Base-by-base conservation (phyloP, 2,797 vertebrate species). In the Poeciliopsis turneri region DNA sequence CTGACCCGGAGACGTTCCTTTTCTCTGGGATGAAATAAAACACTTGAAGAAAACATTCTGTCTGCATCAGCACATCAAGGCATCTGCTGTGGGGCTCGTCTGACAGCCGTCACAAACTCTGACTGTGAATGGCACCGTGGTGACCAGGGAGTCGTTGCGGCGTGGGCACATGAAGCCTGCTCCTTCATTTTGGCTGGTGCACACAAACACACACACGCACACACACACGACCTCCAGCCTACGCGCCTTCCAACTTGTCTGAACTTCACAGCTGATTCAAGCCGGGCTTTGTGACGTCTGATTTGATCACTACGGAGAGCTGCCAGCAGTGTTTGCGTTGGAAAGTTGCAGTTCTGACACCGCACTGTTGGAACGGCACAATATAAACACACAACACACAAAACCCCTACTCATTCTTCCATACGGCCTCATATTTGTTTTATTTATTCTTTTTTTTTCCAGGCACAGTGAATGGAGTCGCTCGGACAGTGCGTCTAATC, bases 1-100 rank as follows among this genome's bases (percentile, higher is more conserved):
- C 72, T 75, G 80, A 84, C 70, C 68, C 45, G 33, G 64, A 51
- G 70, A 41, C 25, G 30, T 72, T 66, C 28, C 5, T 33, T 10
- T 23, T 25, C 15, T 23, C 30, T n/a, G 12, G 61, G 66, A 70
- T 70, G 15, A 28, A 43, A 43, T n/a, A 81, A 23, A 89, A 79
- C 79, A 79, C 81, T 90, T 87, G 30, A 80, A 84, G 83, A 86
- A 90, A 88, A 83, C 82, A 85, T 88, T 91, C 84, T 93, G 89
- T 91, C 91, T 88, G 86, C 79, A 91, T 93, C 93, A 93, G 93
- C 93, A 93, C 84, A 92, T 94, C 91, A 88, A 78, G 82, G 84
- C 1, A 72, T 89, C 80, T 91, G 91, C 92, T 90, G 84, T 80
- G 90, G 89, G 91, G 80, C 88, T 90, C 93, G 91, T 94, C 92